Conservation (phyloP, 92 coral and sea anemone species). For the Montipora capitata region DNA sequence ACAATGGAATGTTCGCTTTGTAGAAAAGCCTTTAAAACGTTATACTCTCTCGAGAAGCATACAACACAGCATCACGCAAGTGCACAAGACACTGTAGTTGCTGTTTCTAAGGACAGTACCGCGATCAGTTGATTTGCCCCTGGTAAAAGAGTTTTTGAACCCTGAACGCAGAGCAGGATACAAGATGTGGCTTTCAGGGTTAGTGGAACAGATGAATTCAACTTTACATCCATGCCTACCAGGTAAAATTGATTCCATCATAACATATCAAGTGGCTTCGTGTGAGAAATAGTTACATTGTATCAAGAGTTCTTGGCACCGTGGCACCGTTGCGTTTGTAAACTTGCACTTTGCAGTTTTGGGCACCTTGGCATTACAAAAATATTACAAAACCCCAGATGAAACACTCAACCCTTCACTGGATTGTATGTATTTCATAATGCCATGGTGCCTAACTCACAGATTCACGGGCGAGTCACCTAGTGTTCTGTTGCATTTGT, state of each 20-base stretch:
- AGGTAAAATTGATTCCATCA: constrained; percentile 21
- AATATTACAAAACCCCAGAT: neutral
- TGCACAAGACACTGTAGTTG: neutral
- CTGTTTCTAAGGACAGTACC: constrained; percentile 1
- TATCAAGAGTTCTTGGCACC: neutral
- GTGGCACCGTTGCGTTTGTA: neutral
- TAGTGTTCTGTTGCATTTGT: no score
- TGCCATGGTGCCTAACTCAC: no score
- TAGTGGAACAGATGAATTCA: no score
- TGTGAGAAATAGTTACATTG: no score
- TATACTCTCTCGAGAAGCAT: constrained; percentile 1
- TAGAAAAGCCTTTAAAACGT: neutral
- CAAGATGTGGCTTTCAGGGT: no score
- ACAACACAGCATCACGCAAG: neutral
- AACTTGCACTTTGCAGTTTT: neutral
- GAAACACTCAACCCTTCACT: neutral
- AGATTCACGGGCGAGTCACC: no score
- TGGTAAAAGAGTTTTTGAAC: neutral
- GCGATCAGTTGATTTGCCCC: constrained; percentile 11
- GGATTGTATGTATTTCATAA: constrained; percentile 3
- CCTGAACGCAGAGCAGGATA: constrained; percentile 14
- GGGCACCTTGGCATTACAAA: constrained; percentile 4
- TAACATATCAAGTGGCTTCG: no score
- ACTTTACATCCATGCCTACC: constrained; percentile 46
- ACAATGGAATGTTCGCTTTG: neutral